These are phyloP conservation scores for Parascotia fuliginaria DNA, from an alignment of 2,888 invertebrate species.

Conservation along the genomic window DNA sequence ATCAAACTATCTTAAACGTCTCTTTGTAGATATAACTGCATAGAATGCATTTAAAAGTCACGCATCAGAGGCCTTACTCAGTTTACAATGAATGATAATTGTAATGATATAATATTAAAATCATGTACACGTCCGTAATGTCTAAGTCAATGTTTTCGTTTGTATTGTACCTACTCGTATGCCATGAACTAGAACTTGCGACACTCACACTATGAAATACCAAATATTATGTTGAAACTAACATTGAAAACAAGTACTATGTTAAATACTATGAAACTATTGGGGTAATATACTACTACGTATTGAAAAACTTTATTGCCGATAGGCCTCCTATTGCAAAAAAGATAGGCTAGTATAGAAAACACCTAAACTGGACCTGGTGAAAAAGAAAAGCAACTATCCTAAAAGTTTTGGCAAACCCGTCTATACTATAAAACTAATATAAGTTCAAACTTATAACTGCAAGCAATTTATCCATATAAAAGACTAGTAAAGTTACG, in stretches of 20 bases:
- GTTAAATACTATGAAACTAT: constrained; percentile 5
- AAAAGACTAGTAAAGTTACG: too few relatives aligned
- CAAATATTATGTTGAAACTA: constrained; percentile 44
- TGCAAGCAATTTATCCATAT: too few relatives aligned
- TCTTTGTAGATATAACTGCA: constrained; percentile 26
- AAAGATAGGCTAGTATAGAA: too few relatives aligned
- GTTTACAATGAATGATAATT: constrained; percentile 15
- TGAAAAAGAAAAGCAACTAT: too few relatives aligned
- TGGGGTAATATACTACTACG: not conserved
- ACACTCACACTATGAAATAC: constrained; percentile 40
- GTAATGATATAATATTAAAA: constrained; percentile 23
- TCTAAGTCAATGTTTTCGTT: constrained; percentile 48
- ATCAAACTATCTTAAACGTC: constrained; percentile 8
- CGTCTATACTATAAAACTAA: too few relatives aligned
- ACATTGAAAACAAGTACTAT: constrained; percentile 19
- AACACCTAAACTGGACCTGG: too few relatives aligned
- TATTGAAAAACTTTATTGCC: not conserved
- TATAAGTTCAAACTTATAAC: too few relatives aligned
- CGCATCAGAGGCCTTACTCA: constrained; percentile 34
- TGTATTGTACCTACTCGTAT: constrained; percentile 32
- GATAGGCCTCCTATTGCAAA: not conserved
- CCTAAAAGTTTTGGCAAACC: too few relatives aligned
- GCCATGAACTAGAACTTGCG: constrained; percentile 12
- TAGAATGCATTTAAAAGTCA: constrained; percentile 33
- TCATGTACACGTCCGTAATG: constrained; percentile 40